Conservation (phyloP, 2,888 invertebrate genomes). For the Stenchaetothrips biformis region DNA sequence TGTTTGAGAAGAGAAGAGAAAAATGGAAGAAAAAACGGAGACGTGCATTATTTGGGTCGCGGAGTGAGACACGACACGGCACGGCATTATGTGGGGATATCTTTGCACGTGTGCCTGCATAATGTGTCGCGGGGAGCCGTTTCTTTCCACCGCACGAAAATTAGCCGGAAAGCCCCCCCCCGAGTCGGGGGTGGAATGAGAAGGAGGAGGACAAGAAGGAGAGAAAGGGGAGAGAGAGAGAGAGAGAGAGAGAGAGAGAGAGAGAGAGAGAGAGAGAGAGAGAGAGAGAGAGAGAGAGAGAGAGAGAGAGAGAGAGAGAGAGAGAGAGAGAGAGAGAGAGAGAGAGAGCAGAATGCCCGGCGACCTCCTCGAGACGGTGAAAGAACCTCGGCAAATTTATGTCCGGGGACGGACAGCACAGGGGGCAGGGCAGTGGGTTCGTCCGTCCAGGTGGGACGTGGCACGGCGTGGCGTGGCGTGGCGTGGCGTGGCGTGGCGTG, state of each 20-base stretch:
- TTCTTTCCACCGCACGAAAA: too few species aligned
- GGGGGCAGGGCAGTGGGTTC: neutral
- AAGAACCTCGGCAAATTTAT: conserved; percentile 19
- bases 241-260: too few species aligned
- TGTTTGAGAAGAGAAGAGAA: neutral
- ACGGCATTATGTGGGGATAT: too few species aligned
- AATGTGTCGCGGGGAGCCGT: too few species aligned
- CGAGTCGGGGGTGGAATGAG: too few species aligned
- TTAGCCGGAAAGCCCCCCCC: too few species aligned
- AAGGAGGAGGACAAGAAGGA: neutral
- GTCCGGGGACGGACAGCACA: neutral
- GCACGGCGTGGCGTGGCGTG: neutral
- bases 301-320: neutral
- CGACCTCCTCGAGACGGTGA: neutral
- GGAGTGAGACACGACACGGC: too few species aligned
- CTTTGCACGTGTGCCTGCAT: too few species aligned
- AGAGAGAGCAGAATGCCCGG: neutral
- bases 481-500: too few species aligned
- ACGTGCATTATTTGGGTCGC: too few species aligned
- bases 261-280: too few species aligned
- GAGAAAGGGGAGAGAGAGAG: neutral
- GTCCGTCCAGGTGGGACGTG: neutral
- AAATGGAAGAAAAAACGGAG: neutral
- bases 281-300: conserved; percentile 1
- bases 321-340: neutral